Evolutionary conservation across 2,113 vertebrate species (phyloP).

Genomic region (Toxotes chatareus): DNA sequence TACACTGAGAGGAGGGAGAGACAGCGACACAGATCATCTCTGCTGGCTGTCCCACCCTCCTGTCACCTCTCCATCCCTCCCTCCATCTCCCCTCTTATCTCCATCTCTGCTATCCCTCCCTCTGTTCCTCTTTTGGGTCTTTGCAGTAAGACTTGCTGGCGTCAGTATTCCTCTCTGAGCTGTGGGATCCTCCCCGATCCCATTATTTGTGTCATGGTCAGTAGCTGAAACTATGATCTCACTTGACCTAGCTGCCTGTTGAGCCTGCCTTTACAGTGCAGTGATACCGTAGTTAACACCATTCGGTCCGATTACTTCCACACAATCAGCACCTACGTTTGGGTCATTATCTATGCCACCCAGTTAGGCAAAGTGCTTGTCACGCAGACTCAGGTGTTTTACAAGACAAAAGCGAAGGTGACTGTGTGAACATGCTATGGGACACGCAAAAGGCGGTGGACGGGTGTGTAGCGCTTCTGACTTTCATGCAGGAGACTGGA

Average conservation of each 20-base stretch:
- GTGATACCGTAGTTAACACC: constrained; percentile 31
- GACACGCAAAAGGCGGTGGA: neutral
- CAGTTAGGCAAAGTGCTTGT: neutral
- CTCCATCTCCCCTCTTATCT: constrained; percentile 5
- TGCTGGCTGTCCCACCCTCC: constrained; percentile 5
- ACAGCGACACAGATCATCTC: neutral
- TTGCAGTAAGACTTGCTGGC: constrained; percentile 49
- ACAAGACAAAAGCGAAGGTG: neutral
- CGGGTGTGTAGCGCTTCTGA: neutral
- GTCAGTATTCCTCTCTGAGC: constrained; percentile 57
- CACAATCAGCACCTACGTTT: neutral
- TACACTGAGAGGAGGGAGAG: constrained; percentile 5
- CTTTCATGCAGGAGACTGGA: neutral
- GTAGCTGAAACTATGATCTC: constrained; percentile 63
- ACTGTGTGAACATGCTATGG: neutral
- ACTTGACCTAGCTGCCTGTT: constrained; percentile 7
- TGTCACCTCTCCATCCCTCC: neutral
- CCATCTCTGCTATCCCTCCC: neutral
- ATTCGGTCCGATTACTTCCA: constrained; percentile 3
- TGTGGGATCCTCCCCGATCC: constrained; percentile 63
- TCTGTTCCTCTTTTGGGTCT: constrained; percentile 1
- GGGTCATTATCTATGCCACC: neutral
- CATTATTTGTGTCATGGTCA: constrained; percentile 69
- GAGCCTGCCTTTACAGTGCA: constrained; percentile 14
- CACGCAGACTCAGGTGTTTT: neutral